Evolutionary conservation across 2,113 vertebrate genomes (phyloP).

Genomic region (Crocuta crocuta): DNA sequence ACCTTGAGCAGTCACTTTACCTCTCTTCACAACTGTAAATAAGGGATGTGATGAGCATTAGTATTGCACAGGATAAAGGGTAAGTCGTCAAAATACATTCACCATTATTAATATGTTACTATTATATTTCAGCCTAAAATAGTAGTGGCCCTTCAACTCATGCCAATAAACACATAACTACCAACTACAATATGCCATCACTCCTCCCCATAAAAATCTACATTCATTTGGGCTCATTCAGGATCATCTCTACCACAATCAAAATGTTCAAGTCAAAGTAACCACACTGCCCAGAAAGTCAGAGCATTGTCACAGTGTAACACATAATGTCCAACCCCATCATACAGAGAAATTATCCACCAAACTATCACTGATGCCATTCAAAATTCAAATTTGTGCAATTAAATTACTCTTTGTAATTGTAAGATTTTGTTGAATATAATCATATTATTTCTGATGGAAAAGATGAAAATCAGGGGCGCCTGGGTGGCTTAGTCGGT

Average conservation of each 20-base stretch:
- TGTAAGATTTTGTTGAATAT: neutral
- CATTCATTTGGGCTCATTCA: neutral
- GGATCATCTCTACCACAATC: neutral
- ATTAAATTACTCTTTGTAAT: neutral
- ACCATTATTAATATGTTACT: neutral
- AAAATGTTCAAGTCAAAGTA: neutral
- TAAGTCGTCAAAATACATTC: neutral
- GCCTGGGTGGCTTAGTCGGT: no score
- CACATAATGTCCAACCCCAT: neutral
- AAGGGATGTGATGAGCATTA: neutral
- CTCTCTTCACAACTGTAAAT: neutral
- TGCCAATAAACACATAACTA: neutral
- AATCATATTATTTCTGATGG: slow-evolving; percentile 4
- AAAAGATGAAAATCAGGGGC: neutral
- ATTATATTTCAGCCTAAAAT: neutral
- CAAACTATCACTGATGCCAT: neutral
- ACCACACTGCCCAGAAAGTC: neutral
- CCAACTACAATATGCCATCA: neutral
- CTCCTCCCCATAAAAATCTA: neutral
- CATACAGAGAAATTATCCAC: neutral
- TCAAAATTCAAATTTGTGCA: neutral
- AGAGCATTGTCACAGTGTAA: neutral
- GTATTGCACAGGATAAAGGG: neutral
- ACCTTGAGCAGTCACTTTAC: neutral
- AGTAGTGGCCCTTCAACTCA: neutral